Conservation (phyloP, 2,888 invertebrate genomes). For the Elegia similella region DNA sequence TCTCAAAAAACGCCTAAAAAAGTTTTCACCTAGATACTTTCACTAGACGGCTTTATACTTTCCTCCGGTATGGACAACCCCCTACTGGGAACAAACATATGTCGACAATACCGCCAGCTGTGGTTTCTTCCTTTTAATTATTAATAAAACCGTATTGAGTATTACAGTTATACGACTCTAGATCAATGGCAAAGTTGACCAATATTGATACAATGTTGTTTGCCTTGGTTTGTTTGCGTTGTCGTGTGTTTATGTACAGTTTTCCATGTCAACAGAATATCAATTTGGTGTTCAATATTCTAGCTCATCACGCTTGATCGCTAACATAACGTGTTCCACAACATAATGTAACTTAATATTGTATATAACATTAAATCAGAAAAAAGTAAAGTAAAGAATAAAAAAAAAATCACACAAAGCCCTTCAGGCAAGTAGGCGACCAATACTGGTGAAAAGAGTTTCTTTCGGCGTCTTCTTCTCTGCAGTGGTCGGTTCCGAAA, state of each 20-base stretch:
- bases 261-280: background rate
- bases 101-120: conserved; percentile 39
- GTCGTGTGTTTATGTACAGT: background rate
- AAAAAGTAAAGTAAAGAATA: too few relatives aligned
- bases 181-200: conserved; percentile 41
- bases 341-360: too few relatives aligned
- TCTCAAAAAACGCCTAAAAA: too few relatives aligned
- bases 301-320: too few relatives aligned
- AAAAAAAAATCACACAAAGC: too few relatives aligned
- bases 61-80: conserved; percentile 18
- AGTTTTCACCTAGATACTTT: too few relatives aligned
- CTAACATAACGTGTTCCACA: too few relatives aligned
- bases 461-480: too few relatives aligned
- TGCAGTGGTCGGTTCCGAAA: too few relatives aligned
- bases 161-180: conserved; percentile 6
- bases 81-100: conserved; percentile 53
- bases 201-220: conserved; percentile 36
- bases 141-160: conserved; percentile 41
- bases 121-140: conserved; percentile 60
- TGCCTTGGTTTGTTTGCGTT: conserved; percentile 19
- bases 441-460: too few relatives aligned
- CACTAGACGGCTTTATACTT: background rate
- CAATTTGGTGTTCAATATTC: background rate
- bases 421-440: too few relatives aligned
- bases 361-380: too few relatives aligned